Conservation (phyloP, 53 echinoderm and acorn worm genomes). For the Luidia sarsii region DNA sequence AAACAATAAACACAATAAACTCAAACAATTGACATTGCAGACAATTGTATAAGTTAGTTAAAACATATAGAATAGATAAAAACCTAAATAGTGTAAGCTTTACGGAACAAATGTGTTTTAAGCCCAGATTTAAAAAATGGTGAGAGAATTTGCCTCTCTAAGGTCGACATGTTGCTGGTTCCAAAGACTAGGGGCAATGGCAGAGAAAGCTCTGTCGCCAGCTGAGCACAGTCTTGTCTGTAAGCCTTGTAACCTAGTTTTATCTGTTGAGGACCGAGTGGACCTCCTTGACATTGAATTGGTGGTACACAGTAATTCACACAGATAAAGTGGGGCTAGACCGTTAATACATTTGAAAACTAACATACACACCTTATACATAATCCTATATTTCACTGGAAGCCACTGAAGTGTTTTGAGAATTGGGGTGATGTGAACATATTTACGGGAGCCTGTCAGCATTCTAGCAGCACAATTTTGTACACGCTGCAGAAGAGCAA, state of each 20-base stretch:
- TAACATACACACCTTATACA: constrained; percentile 1
- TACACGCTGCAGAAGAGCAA: background rate
- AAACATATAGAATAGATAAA: no score
- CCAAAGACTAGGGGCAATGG: constrained; percentile 5
- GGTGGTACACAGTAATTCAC: background rate
- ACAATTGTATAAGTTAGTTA: no score
- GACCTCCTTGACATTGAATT: background rate
- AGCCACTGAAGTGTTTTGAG: background rate
- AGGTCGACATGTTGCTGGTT: background rate
- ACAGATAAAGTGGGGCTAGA: background rate
- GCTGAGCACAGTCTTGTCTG: background rate
- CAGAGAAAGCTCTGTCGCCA: constrained; percentile 7
- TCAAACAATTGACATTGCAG: no score
- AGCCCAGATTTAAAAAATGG: background rate
- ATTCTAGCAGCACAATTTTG: background rate
- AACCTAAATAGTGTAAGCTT: background rate
- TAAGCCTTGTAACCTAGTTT: background rate
- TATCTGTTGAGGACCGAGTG: background rate
- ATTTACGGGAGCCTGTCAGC: background rate
- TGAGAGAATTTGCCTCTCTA: background rate
- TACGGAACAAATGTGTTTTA: background rate
- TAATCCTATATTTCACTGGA: constrained; percentile 9
- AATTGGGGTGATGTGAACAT: background rate
- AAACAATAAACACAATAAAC: no score
- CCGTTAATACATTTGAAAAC: constrained; percentile 9